Evolutionary conservation across 1,140 invertebrate genomes (phyloP).

Genomic region (Archivesica marissinica): DNA sequence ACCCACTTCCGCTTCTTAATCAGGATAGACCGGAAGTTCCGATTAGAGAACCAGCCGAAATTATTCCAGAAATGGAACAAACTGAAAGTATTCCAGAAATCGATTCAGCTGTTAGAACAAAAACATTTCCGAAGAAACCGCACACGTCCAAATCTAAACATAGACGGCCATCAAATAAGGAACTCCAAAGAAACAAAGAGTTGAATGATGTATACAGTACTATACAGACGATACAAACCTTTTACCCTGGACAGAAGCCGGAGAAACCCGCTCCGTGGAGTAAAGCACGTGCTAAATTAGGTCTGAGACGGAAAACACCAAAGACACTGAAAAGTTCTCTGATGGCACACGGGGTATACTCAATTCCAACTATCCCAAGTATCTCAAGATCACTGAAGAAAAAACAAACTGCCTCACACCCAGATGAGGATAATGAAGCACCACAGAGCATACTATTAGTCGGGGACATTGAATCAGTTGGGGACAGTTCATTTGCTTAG

Average conservation of each 20-base stretch:
- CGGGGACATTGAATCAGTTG: too few species aligned
- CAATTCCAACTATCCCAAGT: background rate
- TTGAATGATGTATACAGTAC: background rate
- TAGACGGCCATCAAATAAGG: background rate
- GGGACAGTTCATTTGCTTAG: background rate
- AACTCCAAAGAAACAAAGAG: background rate
- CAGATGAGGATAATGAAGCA: background rate
- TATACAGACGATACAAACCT: background rate
- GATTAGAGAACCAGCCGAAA: slow-evolving; percentile 7
- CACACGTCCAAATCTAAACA: background rate
- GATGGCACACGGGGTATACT: background rate
- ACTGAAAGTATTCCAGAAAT: background rate
- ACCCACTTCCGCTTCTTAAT: background rate
- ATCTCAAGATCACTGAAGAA: background rate
- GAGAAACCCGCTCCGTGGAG: background rate
- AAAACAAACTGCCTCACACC: background rate
- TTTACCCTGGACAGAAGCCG: background rate
- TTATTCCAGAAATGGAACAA: background rate
- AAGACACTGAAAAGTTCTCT: background rate
- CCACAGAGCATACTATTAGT: too few species aligned
- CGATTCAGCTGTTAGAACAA: background rate
- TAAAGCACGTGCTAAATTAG: background rate
- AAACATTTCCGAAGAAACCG: background rate
- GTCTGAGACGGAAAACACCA: background rate
- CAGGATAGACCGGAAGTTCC: background rate